Base-by-base conservation (phyloP, 92 coral and sea anemone genomes). In the Zoanthus sociatus region DNA sequence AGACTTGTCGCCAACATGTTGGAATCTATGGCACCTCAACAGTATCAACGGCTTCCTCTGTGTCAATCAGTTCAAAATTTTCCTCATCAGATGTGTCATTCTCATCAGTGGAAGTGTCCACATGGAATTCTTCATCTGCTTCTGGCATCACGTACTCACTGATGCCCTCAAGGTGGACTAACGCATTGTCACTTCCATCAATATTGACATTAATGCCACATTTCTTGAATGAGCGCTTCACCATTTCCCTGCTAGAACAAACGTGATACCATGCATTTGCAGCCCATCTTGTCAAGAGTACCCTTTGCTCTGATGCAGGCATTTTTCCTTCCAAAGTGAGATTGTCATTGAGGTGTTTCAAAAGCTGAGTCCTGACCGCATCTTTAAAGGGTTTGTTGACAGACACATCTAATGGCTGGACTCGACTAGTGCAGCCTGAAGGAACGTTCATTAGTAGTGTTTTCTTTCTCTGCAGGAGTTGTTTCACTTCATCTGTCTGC, bases 351-450 rank as follows among this genome's bases (percentile, higher is more conserved):
- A 67, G 78, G 76, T 64, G 90, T 77, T 77, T 87, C 76, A 77
- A 84, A 87, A 87, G 77, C 46, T 87, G 85, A 26, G 14, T 79
- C 64, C 14, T 87, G 83, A 87, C 90, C 26, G 33, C 73, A 87
- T 86, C 32, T 86, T 86, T 86, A 76, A 86, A 86, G 45, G 86
- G 86, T 68, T 87, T 87, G 32, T 87, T 87, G 32, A 68, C 81
- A 70, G 90, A 87, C 54, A 87, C 90, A 47, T 87, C 86, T 53
- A 87, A 75, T 7, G 86, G 86, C 53, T 87, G 86, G 0, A 87
- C 64, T 68, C 64, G 90, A 77, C 81, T 78, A n/a, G 86, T 87
- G 61, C 86, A 78, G 31, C 86, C 90, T 7, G 90, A 86, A 68
- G 56, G 20, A 46, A 79, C 33, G 86, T 78, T 87, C 31, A 87